Evolutionary conservation across 2,113 vertebrate genomes (phyloP), one percentile per base, ranked within the genome.

Genomic region (Podarcis muralis): DNA sequence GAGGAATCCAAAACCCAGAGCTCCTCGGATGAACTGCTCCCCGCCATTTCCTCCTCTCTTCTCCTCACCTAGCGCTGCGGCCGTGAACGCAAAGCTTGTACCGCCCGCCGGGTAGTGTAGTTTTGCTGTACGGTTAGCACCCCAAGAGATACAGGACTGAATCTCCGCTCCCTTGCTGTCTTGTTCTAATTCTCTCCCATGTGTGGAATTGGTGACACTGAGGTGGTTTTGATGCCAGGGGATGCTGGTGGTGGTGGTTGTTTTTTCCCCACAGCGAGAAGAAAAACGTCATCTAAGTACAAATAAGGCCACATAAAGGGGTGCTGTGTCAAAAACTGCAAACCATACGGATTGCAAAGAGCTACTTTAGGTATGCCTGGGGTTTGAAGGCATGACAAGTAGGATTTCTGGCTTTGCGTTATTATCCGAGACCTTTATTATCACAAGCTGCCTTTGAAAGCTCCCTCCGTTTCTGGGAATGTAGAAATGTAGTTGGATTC

Each of bases 1-100:
- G 4, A 2, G 18, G 6, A 25, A 25, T 4, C 4, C 5, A 13
- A 13, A 6, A 6, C 3, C 22, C 20, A 5, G 12, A 23, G 13
- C 30, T 9, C 69, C 22, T 53, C 16, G 20, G 5, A 27, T 57
- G 5, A 11, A 37, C 48, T 35, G 30, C 43, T 59, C 1, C 18
- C 27, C 13, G 1, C 4, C 62, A 1, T 37, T 20, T 3, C 71
- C 3, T 32, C 30, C 35, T 35, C 30, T 77, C 27, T 68, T 13
- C 48, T 15, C 27, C 12, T 83, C 23, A 6, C 2, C 15, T 35
- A 25, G 30, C n/a, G 30, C 18, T 2, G 2, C 69, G 22, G 81
- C 22, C 62, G 25, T 59, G 18, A 78, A n/a, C 12, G 11, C 37
- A 32, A 48, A 48, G 12, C 22, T 68, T 30, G 13, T 4, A 3